phyloP scores from a whole-genome alignment of 2,113 vertebrate species.

The Gnathonemus echidnorhynchus region DNA sequence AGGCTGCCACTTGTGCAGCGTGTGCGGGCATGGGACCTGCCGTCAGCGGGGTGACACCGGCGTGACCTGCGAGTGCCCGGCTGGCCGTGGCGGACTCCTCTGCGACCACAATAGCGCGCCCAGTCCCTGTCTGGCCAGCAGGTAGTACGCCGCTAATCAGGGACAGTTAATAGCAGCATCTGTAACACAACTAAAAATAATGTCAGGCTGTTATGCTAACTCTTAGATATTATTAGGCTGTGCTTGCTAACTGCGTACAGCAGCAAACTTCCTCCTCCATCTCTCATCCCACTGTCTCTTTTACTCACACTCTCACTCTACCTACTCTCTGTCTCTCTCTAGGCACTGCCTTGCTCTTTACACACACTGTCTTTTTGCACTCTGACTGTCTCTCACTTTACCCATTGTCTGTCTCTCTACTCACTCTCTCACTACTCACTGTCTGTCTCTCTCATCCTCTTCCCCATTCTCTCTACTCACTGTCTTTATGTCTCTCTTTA shows the following conservation, averaged over 20 bases:
- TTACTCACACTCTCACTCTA: neutral
- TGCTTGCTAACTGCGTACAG: neutral
- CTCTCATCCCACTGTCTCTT: neutral
- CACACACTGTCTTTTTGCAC: neutral
- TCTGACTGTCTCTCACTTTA: neutral
- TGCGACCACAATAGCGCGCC: slow-evolving; percentile 72
- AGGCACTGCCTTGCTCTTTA: neutral
- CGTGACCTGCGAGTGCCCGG: slow-evolving; percentile 84
- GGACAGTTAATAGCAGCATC: neutral
- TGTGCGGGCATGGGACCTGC: slow-evolving; percentile 85
- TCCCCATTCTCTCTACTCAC: too few species aligned
- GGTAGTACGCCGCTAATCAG: slow-evolving; percentile 51
- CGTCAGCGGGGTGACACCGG: slow-evolving; percentile 76
- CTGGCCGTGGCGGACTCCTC: slow-evolving; percentile 71
- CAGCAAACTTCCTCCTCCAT: neutral
- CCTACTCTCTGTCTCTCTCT: neutral
- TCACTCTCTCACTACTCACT: neutral
- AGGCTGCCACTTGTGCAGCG: slow-evolving; percentile 86
- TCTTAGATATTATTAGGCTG: neutral
- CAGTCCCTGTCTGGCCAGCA: slow-evolving; percentile 74
- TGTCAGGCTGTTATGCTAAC: neutral
- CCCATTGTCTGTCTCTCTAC: neutral
- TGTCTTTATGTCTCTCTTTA: too few species aligned
- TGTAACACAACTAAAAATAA: neutral
- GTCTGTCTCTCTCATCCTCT: neutral